Evolutionary conservation across 1,140 invertebrate species (phyloP), one percentile per base, ranked within the genome.

Genomic region (Aleiodes sp.): DNA sequence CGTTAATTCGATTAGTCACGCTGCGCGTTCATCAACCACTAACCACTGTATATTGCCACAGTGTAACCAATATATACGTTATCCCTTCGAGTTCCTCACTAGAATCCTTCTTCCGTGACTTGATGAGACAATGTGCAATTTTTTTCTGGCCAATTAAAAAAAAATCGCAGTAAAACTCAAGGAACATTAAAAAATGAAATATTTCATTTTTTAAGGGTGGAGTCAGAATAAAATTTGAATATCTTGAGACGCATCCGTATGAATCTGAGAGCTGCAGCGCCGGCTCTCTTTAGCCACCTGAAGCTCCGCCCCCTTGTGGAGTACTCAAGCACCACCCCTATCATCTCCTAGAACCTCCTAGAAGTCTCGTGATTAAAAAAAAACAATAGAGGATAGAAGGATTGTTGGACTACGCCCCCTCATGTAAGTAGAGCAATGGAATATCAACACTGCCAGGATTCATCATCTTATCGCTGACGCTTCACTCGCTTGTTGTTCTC

Each of bases 1-100:
- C 82, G 82, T 85, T 86, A 86, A 86, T 84, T 86, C 82, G 79
- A 86, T 86, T 85, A 86, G 74, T 75, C 75, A 74, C 75, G 65
- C 66, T 78, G 76, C 78, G 80, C 76, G 82, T 82, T 84, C 80
- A 83, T 82, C 82, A 78, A 82, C 82, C 83, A 78, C 82, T 78
- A 81, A 81, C 80, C 79, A 71, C 46, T 52, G 46, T 52, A 52
- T 52, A 52, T 52, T 52, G 46, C 46, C 46, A 16, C 46, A 52
- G 46, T 52, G 46, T 52, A 52, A 52, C 72, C 71, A 73, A 70
- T 76, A 72, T 73, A 76, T 70, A 70, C 76, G 68, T 73, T 71
- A 68, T 65, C 64, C 66, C 64, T 21, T 56, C 52, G 66, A n/a
- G 43, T 60, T 43, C 2, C 31, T 2, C 31, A 10, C n/a, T 33